These are phyloP conservation scores for Campoplex nolae DNA, from an alignment of 2,888 invertebrate species.

Conservation along the genomic window DNA sequence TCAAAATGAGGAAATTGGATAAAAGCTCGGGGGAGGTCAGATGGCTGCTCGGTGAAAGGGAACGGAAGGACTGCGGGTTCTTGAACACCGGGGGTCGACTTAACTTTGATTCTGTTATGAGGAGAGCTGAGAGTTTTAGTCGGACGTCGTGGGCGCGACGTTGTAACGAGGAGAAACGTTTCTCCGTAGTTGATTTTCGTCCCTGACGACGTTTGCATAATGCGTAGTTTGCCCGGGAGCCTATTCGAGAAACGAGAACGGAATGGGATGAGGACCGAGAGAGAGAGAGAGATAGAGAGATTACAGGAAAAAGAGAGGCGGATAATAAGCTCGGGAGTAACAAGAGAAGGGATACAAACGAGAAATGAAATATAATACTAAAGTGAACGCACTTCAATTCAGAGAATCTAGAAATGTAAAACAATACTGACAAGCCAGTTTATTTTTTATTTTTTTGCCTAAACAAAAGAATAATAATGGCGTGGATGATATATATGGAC, in stretches of 20 bases:
- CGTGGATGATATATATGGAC: not conserved
- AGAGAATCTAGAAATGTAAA: slow-evolving; percentile 1
- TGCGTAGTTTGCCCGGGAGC: slow-evolving; percentile 57
- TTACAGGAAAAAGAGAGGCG: slow-evolving; percentile 1
- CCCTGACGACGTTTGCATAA: slow-evolving; percentile 63
- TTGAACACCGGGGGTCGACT: slow-evolving; percentile 53
- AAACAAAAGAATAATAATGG: slow-evolving; percentile 11
- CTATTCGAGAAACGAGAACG: slow-evolving; percentile 39
- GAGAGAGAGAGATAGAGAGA: not conserved
- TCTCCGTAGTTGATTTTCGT: slow-evolving; percentile 55
- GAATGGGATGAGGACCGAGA: slow-evolving; percentile 17
- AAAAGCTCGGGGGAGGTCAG: slow-evolving; percentile 11
- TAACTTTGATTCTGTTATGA: slow-evolving; percentile 71
- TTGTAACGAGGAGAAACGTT: slow-evolving; percentile 71
- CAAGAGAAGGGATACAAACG: slow-evolving; percentile 1
- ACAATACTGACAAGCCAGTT: not conserved
- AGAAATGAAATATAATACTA: slow-evolving; percentile 14
- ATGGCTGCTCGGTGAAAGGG: slow-evolving; percentile 17
- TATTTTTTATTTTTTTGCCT: slow-evolving; percentile 9
- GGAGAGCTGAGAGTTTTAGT: slow-evolving; percentile 45
- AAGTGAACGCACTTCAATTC: not conserved
- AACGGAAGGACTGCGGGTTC: slow-evolving; percentile 33
- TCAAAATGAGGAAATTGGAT: slow-evolving; percentile 68
- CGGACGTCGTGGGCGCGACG: slow-evolving; percentile 70
- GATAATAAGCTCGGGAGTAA: slow-evolving; percentile 17